Evolutionary conservation across 2,797 vertebrate genomes (phyloP).

Genomic region (Cynopterus sphinx): DNA sequence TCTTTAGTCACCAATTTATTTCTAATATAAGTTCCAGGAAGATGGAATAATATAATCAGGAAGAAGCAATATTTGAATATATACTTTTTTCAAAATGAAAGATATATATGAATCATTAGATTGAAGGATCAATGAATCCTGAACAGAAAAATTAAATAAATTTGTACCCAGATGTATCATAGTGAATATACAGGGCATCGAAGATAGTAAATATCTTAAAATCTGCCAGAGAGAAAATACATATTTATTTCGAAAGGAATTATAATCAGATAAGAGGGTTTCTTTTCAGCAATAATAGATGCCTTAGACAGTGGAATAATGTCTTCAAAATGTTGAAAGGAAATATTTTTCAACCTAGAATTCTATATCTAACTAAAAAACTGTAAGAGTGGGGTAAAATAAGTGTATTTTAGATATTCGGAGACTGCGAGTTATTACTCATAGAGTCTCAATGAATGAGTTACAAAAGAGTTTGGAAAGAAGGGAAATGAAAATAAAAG

Average conservation of each 20-base stretch:
- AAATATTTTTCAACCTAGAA: neutral
- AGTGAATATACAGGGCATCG: neutral
- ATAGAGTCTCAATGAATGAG: neutral
- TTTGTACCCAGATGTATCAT: neutral
- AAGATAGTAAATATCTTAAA: neutral
- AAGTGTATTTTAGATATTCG: neutral
- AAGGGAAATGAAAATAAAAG: neutral
- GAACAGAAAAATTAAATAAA: neutral
- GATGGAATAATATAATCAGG: neutral
- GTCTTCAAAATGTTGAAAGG: neutral
- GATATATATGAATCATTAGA: neutral
- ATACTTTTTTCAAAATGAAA: neutral
- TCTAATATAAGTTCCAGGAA: neutral
- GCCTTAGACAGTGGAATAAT: neutral
- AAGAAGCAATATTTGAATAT: conserved; percentile 1
- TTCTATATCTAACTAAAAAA: neutral
- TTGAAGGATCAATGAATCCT: neutral
- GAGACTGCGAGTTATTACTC: neutral
- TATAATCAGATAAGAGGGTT: neutral
- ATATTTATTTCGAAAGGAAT: neutral
- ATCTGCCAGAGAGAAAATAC: neutral
- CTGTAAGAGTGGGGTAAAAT: neutral
- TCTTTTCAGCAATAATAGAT: neutral
- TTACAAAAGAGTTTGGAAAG: neutral
- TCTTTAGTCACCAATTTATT: too few relatives aligned